Conservation (phyloP, 2,888 invertebrate species). For the Pseudococcus longispinus region DNA sequence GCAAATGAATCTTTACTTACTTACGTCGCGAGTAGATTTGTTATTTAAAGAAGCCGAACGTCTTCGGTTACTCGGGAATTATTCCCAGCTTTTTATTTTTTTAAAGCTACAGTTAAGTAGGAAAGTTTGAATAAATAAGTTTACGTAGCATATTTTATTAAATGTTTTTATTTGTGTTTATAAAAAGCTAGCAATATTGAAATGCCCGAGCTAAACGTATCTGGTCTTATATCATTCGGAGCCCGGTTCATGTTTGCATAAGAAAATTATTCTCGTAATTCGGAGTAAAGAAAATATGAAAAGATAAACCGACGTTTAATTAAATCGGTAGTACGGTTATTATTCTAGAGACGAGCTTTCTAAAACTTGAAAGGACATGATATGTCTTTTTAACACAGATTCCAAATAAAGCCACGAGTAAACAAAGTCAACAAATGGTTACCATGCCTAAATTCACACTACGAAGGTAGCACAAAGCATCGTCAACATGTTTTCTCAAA, state of each 20-base stretch:
- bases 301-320: slow-evolving; percentile 25
- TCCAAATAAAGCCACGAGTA: slow-evolving; percentile 4
- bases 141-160: background rate
- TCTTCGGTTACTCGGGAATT: background rate
- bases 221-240: background rate
- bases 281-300: background rate
- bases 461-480: background rate
- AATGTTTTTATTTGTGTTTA: background rate
- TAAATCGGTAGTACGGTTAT: slow-evolving; percentile 14
- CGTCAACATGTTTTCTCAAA: background rate
- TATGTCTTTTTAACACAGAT: slow-evolving; percentile 14
- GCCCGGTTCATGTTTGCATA: background rate
- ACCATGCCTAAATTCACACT: background rate
- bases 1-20: background rate
- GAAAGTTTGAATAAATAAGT: background rate
- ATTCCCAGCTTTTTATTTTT: background rate
- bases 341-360: slow-evolving; percentile 2
- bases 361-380: slow-evolving; percentile 15
- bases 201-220: background rate
- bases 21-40: background rate
- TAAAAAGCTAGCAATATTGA: background rate
- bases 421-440: background rate
- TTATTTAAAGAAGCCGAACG: background rate
- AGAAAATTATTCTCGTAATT: slow-evolving; percentile 9
- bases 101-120: background rate